A percentile compares a stretch with the other conserved stretches of the same genome.
phyloP scores from a whole-genome alignment of 2,797 vertebrate species.

The Oophaga sylvatica region DNA sequence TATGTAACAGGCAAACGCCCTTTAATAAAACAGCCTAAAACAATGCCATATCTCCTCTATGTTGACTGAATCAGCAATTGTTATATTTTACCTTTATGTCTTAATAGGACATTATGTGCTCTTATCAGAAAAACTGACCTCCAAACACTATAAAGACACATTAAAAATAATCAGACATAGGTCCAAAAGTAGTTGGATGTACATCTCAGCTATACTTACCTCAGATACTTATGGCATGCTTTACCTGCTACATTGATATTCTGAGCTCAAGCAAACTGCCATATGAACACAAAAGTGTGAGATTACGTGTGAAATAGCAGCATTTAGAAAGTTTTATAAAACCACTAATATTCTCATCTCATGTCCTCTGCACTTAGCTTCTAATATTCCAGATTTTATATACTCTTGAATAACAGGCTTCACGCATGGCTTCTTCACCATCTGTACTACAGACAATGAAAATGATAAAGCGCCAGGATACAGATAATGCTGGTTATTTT shows the following conservation, averaged over 20 bases:
- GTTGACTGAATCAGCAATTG: no score
- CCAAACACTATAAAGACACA: no score
- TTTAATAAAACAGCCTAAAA: no score
- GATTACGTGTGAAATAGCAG: background rate
- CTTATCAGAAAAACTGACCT: no score
- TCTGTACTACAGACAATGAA: constrained; percentile 51
- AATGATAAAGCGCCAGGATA: constrained; percentile 24
- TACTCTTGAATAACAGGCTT: constrained; percentile 64
- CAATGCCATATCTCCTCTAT: no score
- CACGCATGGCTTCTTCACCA: constrained; percentile 62
- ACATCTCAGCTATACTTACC: no score
- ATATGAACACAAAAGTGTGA: background rate
- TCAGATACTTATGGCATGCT: background rate
- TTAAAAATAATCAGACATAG: no score
- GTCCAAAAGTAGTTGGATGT: no score
- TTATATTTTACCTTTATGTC: no score
- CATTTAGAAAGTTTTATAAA: background rate
- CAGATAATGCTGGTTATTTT: background rate
- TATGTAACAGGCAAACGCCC: no score
- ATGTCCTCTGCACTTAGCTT: constrained; percentile 27
- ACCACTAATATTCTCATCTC: background rate
- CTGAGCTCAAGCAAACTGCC: background rate
- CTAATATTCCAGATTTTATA: constrained; percentile 67
- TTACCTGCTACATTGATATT: background rate
- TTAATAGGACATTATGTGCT: no score